Evolutionary conservation across 2,888 invertebrate genomes (phyloP).

Genomic region (Ochropleura leucogaster): DNA sequence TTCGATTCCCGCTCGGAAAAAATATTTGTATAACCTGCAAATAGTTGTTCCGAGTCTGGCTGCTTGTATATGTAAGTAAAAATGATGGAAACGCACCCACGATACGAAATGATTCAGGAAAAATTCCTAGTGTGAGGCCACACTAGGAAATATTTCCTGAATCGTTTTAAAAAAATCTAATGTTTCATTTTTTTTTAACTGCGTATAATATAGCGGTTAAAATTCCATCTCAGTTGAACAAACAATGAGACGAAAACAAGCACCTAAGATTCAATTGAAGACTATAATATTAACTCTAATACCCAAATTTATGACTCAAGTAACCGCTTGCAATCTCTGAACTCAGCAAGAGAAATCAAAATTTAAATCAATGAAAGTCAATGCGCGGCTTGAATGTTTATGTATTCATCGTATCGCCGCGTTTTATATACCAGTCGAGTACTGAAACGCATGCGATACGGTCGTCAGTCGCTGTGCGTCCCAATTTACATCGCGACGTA

Average conservation of each 20-base stretch:
- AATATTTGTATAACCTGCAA: no score
- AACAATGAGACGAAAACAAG: not conserved
- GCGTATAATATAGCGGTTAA: not conserved
- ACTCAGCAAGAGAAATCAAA: conserved; percentile 24
- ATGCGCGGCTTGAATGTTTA: not conserved
- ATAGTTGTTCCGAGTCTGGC: no score
- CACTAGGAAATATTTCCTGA: no score
- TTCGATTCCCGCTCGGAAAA: no score
- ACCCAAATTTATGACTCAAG: conserved; percentile 1
- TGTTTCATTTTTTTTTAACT: no score
- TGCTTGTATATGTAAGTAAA: no score
- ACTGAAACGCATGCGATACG: conserved; percentile 10
- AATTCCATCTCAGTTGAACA: not conserved
- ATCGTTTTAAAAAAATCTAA: no score
- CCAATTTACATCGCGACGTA: conserved; percentile 47
- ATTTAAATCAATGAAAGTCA: conserved; percentile 38
- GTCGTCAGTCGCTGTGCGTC: conserved; percentile 27
- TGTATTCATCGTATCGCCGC: conserved; percentile 4
- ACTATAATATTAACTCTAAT: not conserved
- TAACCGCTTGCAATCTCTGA: not conserved
- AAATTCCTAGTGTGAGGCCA: no score
- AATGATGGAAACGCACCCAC: no score
- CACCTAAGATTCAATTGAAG: not conserved
- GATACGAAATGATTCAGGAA: no score
- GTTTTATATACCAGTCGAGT: conserved; percentile 41